Base-by-base conservation (phyloP, 2,888 invertebrate species). In the Autographa pulchrina region DNA sequence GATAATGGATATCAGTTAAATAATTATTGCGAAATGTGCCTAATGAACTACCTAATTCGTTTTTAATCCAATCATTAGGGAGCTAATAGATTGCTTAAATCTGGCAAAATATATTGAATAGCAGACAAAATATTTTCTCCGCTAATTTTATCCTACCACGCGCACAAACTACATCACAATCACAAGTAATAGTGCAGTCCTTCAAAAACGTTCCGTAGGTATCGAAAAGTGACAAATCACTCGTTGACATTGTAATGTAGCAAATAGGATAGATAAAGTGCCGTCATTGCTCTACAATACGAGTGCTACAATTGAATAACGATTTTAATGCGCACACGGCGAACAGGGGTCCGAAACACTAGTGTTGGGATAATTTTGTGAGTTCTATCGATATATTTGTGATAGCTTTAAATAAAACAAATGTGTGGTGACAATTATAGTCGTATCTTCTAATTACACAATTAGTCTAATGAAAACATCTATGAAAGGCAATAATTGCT, bases 281-380 rank as follows among this genome's bases (percentile, higher is more conserved):
- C 88, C 86, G 87, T 85, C 91, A 93, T 92, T 91, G 91, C 85
- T 81, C 89, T 75, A 93, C 92, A 91, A 92, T 91, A 89, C 89
- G 85, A 88, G 86, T 81, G 87, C 84, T 78, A 89, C 93, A 94
- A 95, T 95, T 95, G 94, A 94, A 94, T 95, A 95, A 95, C 93
- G 89, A 94, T 94, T 92, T 90, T 92, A 93, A 92, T 92, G 91
- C 82, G 86, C 86, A 78, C 87, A 81, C 86, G 73, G 84, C 77
- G 85, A 83, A 85, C 92, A 85, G 89, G 93, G 94, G 92, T 85
- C 85, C 85, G 77, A 78, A 81, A 75, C 60, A 32, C 54, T 89
- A 92, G 91, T 73, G 91, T 69, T 83, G 92, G 72, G 65, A 20
- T 13, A 13, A 6, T 32, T 31, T 14, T 13, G n/a, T 7, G 7